Evolutionary conservation across 2,888 invertebrate species (phyloP).

Genomic region (Aphidoletes aphidimyza): DNA sequence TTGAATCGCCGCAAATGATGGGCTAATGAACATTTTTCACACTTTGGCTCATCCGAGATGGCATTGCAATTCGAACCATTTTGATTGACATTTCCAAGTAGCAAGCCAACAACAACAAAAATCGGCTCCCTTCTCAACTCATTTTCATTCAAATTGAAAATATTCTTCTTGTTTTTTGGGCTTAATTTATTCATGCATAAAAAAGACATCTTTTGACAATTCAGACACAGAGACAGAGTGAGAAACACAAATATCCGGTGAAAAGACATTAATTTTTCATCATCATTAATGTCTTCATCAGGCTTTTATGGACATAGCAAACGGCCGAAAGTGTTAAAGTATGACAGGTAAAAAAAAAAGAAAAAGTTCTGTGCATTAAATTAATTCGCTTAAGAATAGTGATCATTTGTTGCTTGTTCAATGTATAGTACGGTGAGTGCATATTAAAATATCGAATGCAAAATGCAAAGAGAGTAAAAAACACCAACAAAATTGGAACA

Average conservation of each 20-base stretch:
- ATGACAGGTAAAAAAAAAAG: background rate
- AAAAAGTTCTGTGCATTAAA: slow-evolving; percentile 1
- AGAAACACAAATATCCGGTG: background rate
- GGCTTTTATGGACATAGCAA: background rate
- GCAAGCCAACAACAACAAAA: background rate
- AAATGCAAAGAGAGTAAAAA: no score
- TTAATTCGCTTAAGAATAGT: no score
- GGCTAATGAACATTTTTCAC: slow-evolving; percentile 35
- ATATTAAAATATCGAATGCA: no score
- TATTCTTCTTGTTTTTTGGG: background rate
- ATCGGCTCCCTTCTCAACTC: background rate
- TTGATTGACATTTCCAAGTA: background rate
- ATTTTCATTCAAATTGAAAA: slow-evolving; percentile 47
- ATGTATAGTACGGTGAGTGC: no score
- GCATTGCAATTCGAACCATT: background rate
- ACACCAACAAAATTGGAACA: background rate
- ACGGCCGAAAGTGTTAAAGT: background rate
- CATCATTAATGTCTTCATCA: slow-evolving; percentile 48
- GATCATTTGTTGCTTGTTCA: no score
- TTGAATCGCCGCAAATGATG: background rate
- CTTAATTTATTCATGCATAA: background rate
- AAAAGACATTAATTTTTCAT: slow-evolving; percentile 51
- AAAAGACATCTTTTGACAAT: background rate
- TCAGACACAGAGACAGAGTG: background rate
- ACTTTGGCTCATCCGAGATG: no score